Percentiles rank a stretch among this genome's conserved stretches.
Evolutionary conservation across 2,888 invertebrate genomes (phyloP).

Genomic region (Actias luna): DNA sequence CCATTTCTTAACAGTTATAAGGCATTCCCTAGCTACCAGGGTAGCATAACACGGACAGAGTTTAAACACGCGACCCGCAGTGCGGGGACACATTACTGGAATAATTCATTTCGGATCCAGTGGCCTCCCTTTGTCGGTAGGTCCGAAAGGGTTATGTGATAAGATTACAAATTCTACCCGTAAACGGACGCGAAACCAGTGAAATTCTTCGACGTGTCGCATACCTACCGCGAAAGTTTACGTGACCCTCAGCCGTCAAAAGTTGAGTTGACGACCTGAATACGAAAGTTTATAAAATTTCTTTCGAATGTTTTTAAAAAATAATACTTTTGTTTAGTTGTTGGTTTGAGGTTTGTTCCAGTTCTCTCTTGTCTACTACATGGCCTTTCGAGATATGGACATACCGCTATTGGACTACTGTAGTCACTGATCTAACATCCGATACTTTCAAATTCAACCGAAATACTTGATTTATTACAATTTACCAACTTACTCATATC

Average conservation of each 20-base stretch:
- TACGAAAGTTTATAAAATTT: neutral
- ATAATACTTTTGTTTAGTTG: too few species aligned
- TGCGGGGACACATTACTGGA: slow-evolving; percentile 47
- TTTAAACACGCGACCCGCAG: slow-evolving; percentile 5
- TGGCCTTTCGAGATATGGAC: too few species aligned
- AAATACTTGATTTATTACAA: neutral
- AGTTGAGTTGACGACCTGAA: neutral
- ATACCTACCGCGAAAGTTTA: neutral
- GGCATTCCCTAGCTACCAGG: neutral
- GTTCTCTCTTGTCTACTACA: too few species aligned
- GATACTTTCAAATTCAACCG: neutral
- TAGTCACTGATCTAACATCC: neutral
- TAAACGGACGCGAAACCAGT: neutral
- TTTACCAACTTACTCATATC: neutral
- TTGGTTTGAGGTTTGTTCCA: too few species aligned
- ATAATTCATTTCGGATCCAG: slow-evolving; percentile 55
- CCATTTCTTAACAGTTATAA: neutral
- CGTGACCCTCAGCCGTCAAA: slow-evolving; percentile 8
- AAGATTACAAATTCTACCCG: slow-evolving; percentile 1
- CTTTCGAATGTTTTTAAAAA: neutral
- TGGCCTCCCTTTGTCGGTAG: slow-evolving; percentile 46
- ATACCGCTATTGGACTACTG: neutral
- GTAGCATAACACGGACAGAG: slow-evolving; percentile 7
- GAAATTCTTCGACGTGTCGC: slow-evolving; percentile 3
- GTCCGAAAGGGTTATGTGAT: slow-evolving; percentile 6